phyloP scores from a whole-genome alignment of 2,113 vertebrate genomes.

The Acanthisitta chloris region DNA sequence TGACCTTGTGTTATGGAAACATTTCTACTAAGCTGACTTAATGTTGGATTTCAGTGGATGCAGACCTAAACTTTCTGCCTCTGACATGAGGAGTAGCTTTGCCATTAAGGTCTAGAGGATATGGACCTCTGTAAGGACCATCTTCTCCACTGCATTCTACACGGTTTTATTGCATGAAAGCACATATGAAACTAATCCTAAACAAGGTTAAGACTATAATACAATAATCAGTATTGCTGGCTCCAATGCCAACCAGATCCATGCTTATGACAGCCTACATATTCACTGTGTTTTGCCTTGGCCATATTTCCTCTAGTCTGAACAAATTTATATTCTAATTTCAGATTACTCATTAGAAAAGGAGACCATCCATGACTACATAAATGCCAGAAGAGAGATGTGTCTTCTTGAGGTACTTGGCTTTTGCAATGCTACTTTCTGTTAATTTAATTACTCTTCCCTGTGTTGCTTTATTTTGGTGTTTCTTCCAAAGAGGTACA shows the following conservation, averaged over 20 bases:
- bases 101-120: neutral
- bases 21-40: neutral
- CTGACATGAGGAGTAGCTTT: neutral
- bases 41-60: neutral
- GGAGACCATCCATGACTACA: constrained; percentile 73
- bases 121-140: neutral
- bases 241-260: rapidly evolving
- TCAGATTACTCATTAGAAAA: constrained; percentile 77
- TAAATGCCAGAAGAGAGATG: constrained; percentile 80
- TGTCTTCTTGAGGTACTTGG: constrained; percentile 85
- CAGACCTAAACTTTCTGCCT: neutral
- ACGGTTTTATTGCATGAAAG: neutral
- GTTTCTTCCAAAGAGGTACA: neutral
- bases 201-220: neutral
- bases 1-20: neutral
- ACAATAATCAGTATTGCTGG: neutral
- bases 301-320: neutral
- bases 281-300: neutral
- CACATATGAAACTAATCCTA: neutral
- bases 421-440: neutral
- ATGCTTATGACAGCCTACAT: neutral
- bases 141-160: neutral
- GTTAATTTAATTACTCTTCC: neutral
- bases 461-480: neutral
- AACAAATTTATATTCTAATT: neutral